Conservation (phyloP, 2,113 vertebrate species). For the Neolamprologus caudopunctatus region DNA sequence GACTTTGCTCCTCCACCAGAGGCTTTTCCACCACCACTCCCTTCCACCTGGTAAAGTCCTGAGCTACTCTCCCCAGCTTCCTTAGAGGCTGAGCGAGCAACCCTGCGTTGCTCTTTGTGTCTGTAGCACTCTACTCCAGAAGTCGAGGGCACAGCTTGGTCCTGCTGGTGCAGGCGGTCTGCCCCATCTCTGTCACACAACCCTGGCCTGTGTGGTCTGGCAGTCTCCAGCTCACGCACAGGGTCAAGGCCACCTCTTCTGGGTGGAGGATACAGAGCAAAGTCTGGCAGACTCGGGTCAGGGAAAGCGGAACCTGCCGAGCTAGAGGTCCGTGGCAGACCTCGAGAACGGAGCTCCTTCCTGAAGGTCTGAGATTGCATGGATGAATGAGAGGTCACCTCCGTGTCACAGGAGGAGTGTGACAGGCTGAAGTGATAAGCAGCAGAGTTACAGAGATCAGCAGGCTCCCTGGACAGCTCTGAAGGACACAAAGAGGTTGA, state of each 20-base stretch:
- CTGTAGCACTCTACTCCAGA: conserved; percentile 61
- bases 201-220: conserved; percentile 76
- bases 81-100: conserved; percentile 63
- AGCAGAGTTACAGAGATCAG: conserved; percentile 74
- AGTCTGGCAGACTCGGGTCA: conserved; percentile 87
- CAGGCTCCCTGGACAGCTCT: conserved; percentile 80
- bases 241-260: conserved; percentile 85
- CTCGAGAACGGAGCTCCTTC: conserved; percentile 89
- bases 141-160: conserved; percentile 58
- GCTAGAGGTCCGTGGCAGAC: conserved; percentile 95
- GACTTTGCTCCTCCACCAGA: conserved; percentile 66
- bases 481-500: conserved; percentile 88
- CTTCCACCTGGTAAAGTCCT: conserved; percentile 64
- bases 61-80: conserved; percentile 67
- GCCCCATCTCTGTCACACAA: conserved; percentile 73
- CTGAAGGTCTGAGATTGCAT: conserved; percentile 89
- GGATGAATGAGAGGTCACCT: conserved; percentile 78
- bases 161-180: conserved; percentile 75
- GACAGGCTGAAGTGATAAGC: conserved; percentile 82
- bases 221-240: conserved; percentile 89
- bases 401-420: conserved; percentile 82
- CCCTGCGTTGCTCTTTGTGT: conserved; percentile 66
- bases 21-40: conserved; percentile 55
- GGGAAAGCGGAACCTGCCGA: conserved; percentile 92
- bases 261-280: conserved; percentile 87